phyloP scores from a whole-genome alignment of 2,113 vertebrate genomes.

The Corvus moneduloides region DNA sequence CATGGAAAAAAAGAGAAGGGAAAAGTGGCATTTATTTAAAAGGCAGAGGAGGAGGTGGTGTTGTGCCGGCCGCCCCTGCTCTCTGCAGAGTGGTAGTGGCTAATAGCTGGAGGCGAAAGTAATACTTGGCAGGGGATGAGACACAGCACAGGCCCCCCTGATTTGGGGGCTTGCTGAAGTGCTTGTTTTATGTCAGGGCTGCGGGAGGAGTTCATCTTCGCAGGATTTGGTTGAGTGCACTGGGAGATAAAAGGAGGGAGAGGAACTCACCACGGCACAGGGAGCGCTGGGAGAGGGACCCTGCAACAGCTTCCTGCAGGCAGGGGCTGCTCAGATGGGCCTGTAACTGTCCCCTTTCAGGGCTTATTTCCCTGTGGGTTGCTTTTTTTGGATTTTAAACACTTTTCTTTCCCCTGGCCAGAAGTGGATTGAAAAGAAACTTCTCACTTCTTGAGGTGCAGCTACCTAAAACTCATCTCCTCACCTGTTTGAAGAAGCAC shows the following conservation, averaged over 20 bases:
- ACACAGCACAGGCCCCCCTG: constrained; percentile 70
- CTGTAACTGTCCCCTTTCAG: background rate
- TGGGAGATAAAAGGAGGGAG: constrained; percentile 63
- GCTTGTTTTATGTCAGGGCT: constrained; percentile 60
- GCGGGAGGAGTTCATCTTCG: constrained; percentile 71
- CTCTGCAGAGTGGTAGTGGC: constrained; percentile 74
- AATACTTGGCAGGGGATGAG: constrained; percentile 80
- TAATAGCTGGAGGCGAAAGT: constrained; percentile 77
- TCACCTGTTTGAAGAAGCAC: background rate
- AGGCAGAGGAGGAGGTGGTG: constrained; percentile 20
- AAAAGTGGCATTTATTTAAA: background rate
- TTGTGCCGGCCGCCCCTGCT: constrained; percentile 50
- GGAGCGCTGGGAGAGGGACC: background rate
- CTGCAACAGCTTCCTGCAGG: constrained; percentile 42
- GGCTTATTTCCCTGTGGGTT: constrained; percentile 30
- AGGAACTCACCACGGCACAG: background rate
- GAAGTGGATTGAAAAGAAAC: constrained; percentile 69
- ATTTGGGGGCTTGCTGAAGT: constrained; percentile 61
- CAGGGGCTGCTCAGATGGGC: background rate
- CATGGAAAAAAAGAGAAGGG: background rate
- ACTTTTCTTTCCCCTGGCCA: constrained; percentile 52
- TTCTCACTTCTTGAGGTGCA: constrained; percentile 45
- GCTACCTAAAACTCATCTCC: background rate
- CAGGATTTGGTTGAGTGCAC: constrained; percentile 66
- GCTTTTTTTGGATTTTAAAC: constrained; percentile 62